Percentiles rank a stretch among this genome's conserved stretches.
Evolutionary conservation across 2,113 vertebrate species (phyloP).

Genomic region (Gasterosteus aculeatus): DNA sequence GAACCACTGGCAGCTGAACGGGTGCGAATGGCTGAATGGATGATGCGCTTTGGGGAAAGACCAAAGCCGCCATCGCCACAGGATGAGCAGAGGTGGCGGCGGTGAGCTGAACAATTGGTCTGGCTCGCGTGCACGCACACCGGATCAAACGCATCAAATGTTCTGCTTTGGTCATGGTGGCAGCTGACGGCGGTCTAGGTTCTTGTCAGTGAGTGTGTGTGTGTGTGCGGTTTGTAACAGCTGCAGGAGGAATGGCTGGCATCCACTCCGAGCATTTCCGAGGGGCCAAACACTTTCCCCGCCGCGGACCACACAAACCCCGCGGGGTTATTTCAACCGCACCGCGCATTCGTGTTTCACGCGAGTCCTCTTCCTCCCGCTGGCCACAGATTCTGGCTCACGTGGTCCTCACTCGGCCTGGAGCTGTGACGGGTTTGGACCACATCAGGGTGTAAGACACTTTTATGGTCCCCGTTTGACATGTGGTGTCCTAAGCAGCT

Average conservation of each 20-base stretch:
- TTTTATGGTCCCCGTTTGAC: neutral
- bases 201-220: too few relatives aligned
- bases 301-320: slow-evolving; percentile 39
- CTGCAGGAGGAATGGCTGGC: slow-evolving; percentile 71
- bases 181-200: slow-evolving; percentile 25
- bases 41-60: too few relatives aligned
- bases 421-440: neutral
- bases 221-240: too few relatives aligned
- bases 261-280: slow-evolving; percentile 68
- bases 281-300: slow-evolving; percentile 73
- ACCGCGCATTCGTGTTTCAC: too few relatives aligned
- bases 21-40: too few relatives aligned
- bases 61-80: too few relatives aligned
- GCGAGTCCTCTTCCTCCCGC: neutral
- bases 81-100: too few relatives aligned
- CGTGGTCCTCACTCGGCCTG: neutral
- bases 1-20: too few relatives aligned
- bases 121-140: neutral
- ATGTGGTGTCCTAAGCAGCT: neutral
- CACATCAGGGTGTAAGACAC: neutral
- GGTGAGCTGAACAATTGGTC: neutral
- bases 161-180: slow-evolving; percentile 21
- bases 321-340: too few relatives aligned
- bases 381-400: slow-evolving; percentile 1
- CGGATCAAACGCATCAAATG: slow-evolving; percentile 18